phyloP scores from a whole-genome alignment of 2,113 vertebrate species.

The Podilymbus podiceps region DNA sequence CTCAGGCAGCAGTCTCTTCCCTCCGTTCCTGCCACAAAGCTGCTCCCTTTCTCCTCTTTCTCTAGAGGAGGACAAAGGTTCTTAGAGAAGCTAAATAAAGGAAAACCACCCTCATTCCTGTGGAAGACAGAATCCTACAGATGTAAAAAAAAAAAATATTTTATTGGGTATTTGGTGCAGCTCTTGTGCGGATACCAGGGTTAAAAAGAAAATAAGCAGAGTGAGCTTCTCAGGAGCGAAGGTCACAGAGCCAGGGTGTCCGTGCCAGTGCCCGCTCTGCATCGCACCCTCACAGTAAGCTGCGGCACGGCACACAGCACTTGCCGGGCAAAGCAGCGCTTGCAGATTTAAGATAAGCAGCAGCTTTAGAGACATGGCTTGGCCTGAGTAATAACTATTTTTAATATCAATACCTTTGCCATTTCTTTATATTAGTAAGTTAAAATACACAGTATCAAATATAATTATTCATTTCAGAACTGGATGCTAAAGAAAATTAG shows the following conservation, averaged over 20 bases:
- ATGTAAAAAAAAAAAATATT: accelerated
- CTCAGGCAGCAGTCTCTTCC: not conserved
- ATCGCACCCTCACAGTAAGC: accelerated
- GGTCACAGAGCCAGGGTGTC: not conserved
- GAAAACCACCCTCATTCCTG: accelerated
- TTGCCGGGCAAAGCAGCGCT: accelerated
- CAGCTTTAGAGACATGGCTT: not conserved
- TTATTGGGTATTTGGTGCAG: not conserved
- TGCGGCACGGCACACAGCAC: not conserved
- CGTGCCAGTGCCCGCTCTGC: accelerated
- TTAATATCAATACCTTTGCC: not conserved
- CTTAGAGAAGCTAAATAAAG: not conserved
- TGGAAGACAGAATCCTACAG: accelerated
- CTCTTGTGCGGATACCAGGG: not conserved
- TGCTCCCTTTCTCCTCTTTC: not conserved
- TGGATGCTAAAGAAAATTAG: not conserved
- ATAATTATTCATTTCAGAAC: not conserved
- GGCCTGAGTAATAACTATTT: not conserved
- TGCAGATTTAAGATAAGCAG: not conserved
- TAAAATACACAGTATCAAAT: not conserved
- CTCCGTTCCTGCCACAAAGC: not conserved
- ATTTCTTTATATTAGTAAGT: not conserved
- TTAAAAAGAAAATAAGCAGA: not conserved
- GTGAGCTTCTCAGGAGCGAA: not conserved
- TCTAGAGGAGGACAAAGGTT: not conserved